Evolutionary conservation across 2,888 invertebrate species (phyloP).

Genomic region (Cheilosia grossa): DNA sequence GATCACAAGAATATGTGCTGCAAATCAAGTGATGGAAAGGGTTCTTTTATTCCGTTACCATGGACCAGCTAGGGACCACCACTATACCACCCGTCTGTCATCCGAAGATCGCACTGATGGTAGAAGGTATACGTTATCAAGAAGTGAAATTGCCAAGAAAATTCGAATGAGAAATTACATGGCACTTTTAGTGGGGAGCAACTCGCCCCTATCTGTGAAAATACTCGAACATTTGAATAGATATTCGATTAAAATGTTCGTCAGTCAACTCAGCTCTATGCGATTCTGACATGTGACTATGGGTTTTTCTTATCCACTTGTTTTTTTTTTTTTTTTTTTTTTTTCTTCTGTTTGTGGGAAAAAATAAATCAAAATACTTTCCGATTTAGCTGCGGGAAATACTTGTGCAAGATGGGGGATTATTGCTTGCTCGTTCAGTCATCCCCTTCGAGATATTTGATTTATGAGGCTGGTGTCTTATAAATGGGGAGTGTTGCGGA

Average conservation of each 20-base stretch:
- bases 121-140: conserved; percentile 13
- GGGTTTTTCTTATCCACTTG: conserved; percentile 3
- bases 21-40: conserved; percentile 41
- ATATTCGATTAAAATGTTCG: conserved; percentile 65
- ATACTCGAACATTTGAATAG: conserved; percentile 51
- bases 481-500: background rate
- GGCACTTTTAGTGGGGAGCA: conserved; percentile 14
- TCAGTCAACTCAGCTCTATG: conserved; percentile 57
- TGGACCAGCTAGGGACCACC: background rate
- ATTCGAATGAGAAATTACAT: conserved; percentile 57
- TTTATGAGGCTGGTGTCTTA: conserved; percentile 40
- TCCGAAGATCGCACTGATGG: conserved; percentile 8
- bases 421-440: conserved; percentile 47
- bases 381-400: background rate
- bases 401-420: conserved; percentile 41
- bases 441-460: conserved; percentile 31
- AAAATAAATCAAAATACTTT: conserved; percentile 33
- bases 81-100: background rate
- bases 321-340: background rate
- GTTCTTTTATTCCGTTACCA: conserved; percentile 7
- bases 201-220: background rate
- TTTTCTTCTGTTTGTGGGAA: background rate
- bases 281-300: conserved; percentile 47
- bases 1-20: conserved; percentile 41
- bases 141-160: conserved; percentile 44